Evolutionary conservation across 37 sponge, comb jelly and placozoan genomes (phyloP), one percentile per base, ranked within the genome.

Genomic region (Cliona cf. orientalis): DNA sequence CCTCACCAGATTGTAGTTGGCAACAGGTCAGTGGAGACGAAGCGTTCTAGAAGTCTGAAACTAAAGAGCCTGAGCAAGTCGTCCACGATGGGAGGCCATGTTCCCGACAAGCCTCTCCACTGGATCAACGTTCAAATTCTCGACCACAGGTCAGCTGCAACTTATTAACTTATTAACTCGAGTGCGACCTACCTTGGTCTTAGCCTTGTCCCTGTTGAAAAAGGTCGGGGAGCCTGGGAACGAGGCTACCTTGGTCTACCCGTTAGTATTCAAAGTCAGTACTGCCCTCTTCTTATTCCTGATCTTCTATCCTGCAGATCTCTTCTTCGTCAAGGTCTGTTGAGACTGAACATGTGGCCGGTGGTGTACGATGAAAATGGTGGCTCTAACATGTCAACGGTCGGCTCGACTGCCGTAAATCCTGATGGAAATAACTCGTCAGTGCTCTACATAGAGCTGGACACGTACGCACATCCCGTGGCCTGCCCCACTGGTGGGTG

Each of bases 121-220:
- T 92, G 96, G 93, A 85, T 91, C 46, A 95, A 95, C 87, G 71
- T 95, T 63, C 96, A 95, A 85, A 87, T 95, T 57, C 72, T 95
- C 34, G 93, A 95, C 41, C 96, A 95, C 81, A 82, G 91, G 87
- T 89, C 12, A n/a, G 57, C 31, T 25, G 38, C 22, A 6, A 6
- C 63, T 25, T n/a, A 22, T 22, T 61, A n/a, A n/a, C n/a, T n/a
- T n/a, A n/a, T n/a, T n/a, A n/a, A n/a, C n/a, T n/a, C n/a, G n/a
- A n/a, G n/a, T n/a, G n/a, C n/a, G n/a, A n/a, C n/a, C n/a, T n/a
- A n/a, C n/a, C n/a, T n/a, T n/a, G n/a, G n/a, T n/a, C n/a, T n/a
- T n/a, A n/a, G n/a, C n/a, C n/a, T n/a, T n/a, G n/a, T n/a, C n/a
- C n/a, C n/a, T n/a, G n/a, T n/a, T n/a, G n/a, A n/a, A n/a, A n/a